Conservation (phyloP, 2,113 vertebrate species). For the Tachuris rubrigastra region DNA sequence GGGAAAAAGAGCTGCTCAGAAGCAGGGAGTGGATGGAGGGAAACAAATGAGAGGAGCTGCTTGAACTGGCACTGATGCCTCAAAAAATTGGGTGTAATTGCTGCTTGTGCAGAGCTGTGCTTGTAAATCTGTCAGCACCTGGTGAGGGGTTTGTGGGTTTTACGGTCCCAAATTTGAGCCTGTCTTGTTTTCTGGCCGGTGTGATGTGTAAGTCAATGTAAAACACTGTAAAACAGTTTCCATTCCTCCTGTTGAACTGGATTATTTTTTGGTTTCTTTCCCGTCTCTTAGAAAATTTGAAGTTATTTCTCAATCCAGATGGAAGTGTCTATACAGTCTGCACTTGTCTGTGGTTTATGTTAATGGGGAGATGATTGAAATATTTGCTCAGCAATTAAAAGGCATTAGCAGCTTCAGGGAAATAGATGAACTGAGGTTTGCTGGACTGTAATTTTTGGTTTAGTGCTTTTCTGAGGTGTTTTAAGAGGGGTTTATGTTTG, state of each 20-base stretch:
- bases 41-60: not conserved
- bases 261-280: not conserved
- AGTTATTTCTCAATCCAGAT: not conserved
- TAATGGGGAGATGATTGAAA: not conserved
- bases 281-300: not conserved
- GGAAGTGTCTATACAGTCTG: not conserved
- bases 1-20: not conserved
- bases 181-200: not conserved
- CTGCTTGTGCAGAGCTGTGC: not conserved
- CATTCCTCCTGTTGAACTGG: not conserved
- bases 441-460: not conserved
- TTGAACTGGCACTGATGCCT: not conserved
- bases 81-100: not conserved
- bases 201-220: not conserved
- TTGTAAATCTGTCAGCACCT: slow-evolving; percentile 23
- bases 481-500: not conserved
- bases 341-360: not conserved
- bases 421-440: not conserved
- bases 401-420: not conserved
- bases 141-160: not conserved
- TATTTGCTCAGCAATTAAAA: not conserved
- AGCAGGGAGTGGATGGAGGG: not conserved
- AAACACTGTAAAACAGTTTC: not conserved
- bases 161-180: not conserved
- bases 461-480: not conserved